Base-by-base conservation (phyloP, 2,113 vertebrate genomes). In the pig (Sus scrofa) region DNA sequence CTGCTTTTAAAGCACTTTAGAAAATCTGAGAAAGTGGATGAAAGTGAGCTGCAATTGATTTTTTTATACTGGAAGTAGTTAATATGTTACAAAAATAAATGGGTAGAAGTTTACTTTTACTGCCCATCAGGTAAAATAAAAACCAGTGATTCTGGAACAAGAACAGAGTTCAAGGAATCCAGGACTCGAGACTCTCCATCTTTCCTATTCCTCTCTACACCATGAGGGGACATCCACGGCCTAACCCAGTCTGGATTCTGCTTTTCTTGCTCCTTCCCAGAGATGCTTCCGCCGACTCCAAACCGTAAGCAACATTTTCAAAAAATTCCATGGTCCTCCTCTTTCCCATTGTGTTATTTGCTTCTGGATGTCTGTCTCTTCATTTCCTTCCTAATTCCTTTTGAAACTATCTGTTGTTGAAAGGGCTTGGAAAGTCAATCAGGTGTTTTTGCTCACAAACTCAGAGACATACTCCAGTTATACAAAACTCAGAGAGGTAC, bases 61-160 rank as follows among this genome's bases (percentile, higher is more conserved):
- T 96, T 93, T 96, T 93, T 62, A 85, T 83, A 39, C 67, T 44
- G 74, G 8, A 91, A 88, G 75, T 90, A 65, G 96, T 96, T 96
- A 97, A 97, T 96, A 89, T 96, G 82, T 98, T 94, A 97, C 97
- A 78, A 95, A 97, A 96, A 94, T 77, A 94, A 95, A 39, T 74
- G 73, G 3, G 58, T 88, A 32, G 32, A 24, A 22, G 14, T 95
- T 97, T 93, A 30, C 95, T 95, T 85, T 92, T 83, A 74, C 89
- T 82, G 50, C 15, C 60, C 54, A 71, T 68, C 32, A 67, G 56
- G 18, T 86, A 73, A 95, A 82, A 96, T 96, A 97, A 97, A 97
- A 96, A n/a, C 85, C 71, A 78, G 67, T 11, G 71, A 30, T 50
- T 92, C 44, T 34, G 77, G 15, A 88, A 24, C 39, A 82, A 24